phyloP scores from a whole-genome alignment of 2,113 vertebrate species.

The Muntiacus muntjak region DNA sequence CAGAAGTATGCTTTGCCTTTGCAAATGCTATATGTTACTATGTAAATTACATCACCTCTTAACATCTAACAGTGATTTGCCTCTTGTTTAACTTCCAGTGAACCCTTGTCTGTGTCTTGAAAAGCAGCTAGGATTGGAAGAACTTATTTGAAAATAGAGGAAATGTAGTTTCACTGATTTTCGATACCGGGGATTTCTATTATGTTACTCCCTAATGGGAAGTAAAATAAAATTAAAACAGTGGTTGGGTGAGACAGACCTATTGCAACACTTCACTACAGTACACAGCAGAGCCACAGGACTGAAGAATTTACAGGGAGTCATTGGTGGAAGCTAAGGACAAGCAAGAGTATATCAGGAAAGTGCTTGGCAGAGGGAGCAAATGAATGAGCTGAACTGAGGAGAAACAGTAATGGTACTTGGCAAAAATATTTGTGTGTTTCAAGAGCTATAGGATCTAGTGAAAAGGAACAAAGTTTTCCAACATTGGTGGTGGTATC shows the following conservation, averaged over 20 bases:
- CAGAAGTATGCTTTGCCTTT: background rate
- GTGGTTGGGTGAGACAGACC: background rate
- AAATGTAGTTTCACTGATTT: background rate
- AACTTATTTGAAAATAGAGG: background rate
- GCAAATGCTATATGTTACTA: background rate
- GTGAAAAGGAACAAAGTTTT: background rate
- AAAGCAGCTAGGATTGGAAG: background rate
- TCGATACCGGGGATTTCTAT: background rate
- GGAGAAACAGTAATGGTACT: background rate
- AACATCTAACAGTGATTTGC: background rate
- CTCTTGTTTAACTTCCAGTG: background rate
- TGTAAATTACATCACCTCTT: background rate
- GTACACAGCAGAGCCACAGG: background rate
- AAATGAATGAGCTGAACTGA: background rate
- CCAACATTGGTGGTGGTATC: background rate
- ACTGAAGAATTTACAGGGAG: background rate
- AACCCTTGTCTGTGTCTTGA: background rate
- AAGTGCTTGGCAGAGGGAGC: background rate
- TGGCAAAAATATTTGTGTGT: background rate
- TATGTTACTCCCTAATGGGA: background rate
- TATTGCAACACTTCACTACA: background rate
- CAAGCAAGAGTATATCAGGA: background rate
- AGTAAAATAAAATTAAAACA: constrained; percentile 35
- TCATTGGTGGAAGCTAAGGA: background rate
- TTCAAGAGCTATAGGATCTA: background rate